These are phyloP conservation scores for Chitala chitala DNA, from an alignment of 2,113 vertebrate species.

Conservation along the genomic window DNA sequence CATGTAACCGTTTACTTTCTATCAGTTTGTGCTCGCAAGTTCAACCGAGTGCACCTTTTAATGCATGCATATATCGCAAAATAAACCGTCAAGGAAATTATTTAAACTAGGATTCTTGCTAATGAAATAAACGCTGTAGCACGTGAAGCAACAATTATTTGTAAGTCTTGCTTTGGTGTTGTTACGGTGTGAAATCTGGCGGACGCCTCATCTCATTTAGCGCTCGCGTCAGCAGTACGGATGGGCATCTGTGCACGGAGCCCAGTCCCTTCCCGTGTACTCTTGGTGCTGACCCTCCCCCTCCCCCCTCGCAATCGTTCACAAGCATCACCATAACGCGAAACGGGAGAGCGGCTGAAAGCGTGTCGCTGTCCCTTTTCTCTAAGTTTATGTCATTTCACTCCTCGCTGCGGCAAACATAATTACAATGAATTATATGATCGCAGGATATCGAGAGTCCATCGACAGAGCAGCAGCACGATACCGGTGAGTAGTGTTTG, in stretches of 20 bases:
- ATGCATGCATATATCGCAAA: background rate
- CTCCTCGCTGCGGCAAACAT: background rate
- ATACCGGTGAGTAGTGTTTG: background rate
- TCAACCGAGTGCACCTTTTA: background rate
- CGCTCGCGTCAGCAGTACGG: slow-evolving; percentile 36
- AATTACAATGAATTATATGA: background rate
- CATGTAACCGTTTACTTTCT: background rate
- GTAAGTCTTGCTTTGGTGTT: background rate
- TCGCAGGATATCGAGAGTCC: background rate
- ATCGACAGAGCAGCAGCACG: background rate
- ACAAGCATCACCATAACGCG: slow-evolving; percentile 34
- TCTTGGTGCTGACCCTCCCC: background rate
- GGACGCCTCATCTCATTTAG: slow-evolving; percentile 19
- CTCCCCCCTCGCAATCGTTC: slow-evolving; percentile 8
- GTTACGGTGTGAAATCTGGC: background rate
- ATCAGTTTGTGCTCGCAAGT: background rate
- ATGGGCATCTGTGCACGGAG: slow-evolving; percentile 4
- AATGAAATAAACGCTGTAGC: too few species aligned
- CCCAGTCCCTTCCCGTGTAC: slow-evolving; percentile 4
- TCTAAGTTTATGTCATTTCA: slow-evolving; percentile 3
- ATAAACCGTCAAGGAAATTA: too few species aligned
- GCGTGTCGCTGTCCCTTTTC: slow-evolving; percentile 39
- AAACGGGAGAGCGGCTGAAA: slow-evolving; percentile 48
- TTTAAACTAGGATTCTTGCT: too few species aligned
- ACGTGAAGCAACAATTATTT: background rate